Evolutionary conservation across 2,888 invertebrate species (phyloP).

Genomic region (Carabus problematicus): DNA sequence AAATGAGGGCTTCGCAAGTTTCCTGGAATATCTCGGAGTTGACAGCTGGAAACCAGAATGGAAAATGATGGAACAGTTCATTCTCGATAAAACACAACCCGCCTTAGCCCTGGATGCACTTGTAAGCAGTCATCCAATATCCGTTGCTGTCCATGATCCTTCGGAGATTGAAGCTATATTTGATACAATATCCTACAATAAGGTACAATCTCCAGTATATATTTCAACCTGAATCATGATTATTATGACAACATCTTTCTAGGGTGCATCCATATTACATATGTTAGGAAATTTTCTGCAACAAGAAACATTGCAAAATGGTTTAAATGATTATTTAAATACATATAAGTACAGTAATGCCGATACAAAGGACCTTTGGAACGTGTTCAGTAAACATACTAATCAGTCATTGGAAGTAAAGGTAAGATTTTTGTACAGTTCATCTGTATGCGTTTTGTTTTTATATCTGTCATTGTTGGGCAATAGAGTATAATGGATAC

Average conservation of each 20-base stretch:
- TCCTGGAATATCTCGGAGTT: constrained; percentile 79
- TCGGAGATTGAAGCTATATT: constrained; percentile 76
- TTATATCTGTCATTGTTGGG: constrained; percentile 21
- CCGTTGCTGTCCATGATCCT: constrained; percentile 72
- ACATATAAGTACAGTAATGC: constrained; percentile 75
- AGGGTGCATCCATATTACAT: constrained; percentile 75
- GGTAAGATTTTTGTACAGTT: constrained; percentile 54
- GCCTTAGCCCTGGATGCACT: constrained; percentile 74
- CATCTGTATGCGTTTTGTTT: constrained; percentile 1
- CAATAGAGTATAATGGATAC: constrained; percentile 72
- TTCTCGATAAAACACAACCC: constrained; percentile 71
- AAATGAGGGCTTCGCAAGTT: constrained; percentile 86
- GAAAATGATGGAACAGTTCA: constrained; percentile 76
- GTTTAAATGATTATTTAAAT: constrained; percentile 72
- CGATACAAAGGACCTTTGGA: constrained; percentile 84
- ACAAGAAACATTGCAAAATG: constrained; percentile 68
- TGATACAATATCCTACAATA: constrained; percentile 78
- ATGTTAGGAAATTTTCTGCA: constrained; percentile 76
- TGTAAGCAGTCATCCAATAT: constrained; percentile 75
- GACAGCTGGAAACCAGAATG: constrained; percentile 68
- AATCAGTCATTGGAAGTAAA: constrained; percentile 69
- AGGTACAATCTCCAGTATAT: constrained; percentile 58
- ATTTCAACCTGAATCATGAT: background rate
- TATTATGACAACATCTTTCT: constrained; percentile 46
- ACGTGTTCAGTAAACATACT: constrained; percentile 70